Conservation (phyloP, 2,113 vertebrate species). For the Cephalopterus ornatus region DNA sequence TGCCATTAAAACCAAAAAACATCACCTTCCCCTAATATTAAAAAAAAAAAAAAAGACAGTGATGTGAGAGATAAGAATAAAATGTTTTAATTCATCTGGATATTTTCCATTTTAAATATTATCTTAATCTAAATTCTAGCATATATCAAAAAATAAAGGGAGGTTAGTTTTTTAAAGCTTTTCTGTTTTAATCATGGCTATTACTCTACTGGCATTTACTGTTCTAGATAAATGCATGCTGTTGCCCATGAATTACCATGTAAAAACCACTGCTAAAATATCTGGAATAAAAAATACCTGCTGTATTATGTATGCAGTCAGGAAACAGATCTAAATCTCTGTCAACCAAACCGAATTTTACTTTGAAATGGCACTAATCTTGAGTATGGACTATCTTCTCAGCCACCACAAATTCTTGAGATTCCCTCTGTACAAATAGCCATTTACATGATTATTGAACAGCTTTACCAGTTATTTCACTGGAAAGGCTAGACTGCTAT, state of each 20-base stretch:
- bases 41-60: not conserved
- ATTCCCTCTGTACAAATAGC: not conserved
- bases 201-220: not conserved
- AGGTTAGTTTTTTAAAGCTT: not conserved
- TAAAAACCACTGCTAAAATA: not conserved
- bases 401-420: not conserved
- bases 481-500: not conserved
- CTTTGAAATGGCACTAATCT: not conserved
- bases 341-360: not conserved
- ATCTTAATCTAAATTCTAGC: not conserved
- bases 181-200: not conserved
- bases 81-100: not conserved
- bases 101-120: not conserved
- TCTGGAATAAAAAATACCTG: not conserved
- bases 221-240: fast-evolving
- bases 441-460: not conserved
- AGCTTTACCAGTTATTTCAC: not conserved
- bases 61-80: not conserved
- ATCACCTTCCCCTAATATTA: not conserved
- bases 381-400: not conserved
- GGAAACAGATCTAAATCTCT: not conserved
- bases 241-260: not conserved
- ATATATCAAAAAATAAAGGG: not conserved
- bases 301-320: not conserved
- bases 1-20: not conserved